Evolutionary conservation across 2,888 invertebrate species (phyloP), one percentile per base, ranked within the genome.

Genomic region (Corbicula japonica): DNA sequence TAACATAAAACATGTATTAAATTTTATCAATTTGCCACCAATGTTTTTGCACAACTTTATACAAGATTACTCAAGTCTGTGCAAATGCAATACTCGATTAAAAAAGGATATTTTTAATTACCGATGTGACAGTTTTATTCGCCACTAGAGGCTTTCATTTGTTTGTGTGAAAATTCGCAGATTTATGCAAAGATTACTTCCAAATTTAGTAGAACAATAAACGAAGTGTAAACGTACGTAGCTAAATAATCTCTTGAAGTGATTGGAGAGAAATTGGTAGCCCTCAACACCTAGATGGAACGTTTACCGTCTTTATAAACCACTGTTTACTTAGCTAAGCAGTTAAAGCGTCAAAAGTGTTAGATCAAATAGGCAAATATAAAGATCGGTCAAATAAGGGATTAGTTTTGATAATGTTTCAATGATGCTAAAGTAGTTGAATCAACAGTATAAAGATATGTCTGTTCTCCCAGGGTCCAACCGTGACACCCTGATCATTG

Each of bases 291-390:
- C 38, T 65, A 52, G 23, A 50, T 50, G 34, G 23, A 50, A 63
- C n/a, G 6, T 63, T 63, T 63, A 50, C 35, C 28, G 38, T 41
- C 32, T 52, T 54, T 66, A 54, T 66, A 54, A 30, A 32, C 21
- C 18, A 12, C 32, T 52, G 61, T 61, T 74, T 54, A 50, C 58
- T 23, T 60, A 41, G 30, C 28, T 74, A 66, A 66, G 60, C 58
- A 18, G 50, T 60, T 46, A 18, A 58, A 48, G n/a, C 41, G 50
- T 58, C 66, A 60, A 58, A 74, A 50, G 73, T 74, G 73, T 60
- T 58, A 74, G 35, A 65, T 54, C 60, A 74, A 74, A 74, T 74
- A 74, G 46, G 58, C 73, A 74, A 70, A 70, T 60, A 60, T 26
- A 60, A 60, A 50, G n/a, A 46, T 23, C 26, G 35, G 32, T 60